Conservation (phyloP, 2,797 vertebrate genomes). For the Phataginus tetradactyla region DNA sequence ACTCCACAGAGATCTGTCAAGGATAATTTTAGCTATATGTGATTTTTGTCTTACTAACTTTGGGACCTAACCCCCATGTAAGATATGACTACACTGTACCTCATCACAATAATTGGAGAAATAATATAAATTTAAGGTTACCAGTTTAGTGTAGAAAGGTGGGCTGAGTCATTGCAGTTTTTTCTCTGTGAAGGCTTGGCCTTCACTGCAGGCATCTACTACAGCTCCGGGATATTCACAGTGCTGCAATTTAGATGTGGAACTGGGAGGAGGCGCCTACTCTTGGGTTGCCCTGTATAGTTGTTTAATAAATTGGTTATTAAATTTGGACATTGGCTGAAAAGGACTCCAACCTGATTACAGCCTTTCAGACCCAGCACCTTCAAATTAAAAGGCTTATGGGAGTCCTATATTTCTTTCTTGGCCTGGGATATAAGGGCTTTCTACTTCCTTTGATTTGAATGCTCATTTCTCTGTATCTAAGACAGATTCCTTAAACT, state of each 20-base stretch:
- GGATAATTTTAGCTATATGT: neutral
- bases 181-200: neutral
- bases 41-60: neutral
- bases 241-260: neutral
- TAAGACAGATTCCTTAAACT: neutral
- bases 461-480: neutral
- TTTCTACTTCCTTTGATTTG: neutral
- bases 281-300: neutral
- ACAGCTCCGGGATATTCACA: neutral
- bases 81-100: neutral
- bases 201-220: neutral
- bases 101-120: constrained; percentile 21
- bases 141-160: neutral
- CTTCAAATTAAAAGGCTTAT: constrained; percentile 48
- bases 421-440: neutral
- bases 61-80: neutral
- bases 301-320: neutral
- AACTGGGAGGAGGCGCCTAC: neutral
- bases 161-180: neutral
- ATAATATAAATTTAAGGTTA: neutral
- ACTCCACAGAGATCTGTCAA: neutral
- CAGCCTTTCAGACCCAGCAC: neutral
- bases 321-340: neutral
- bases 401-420: neutral
- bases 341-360: constrained; percentile 12